Evolutionary conservation across 2,888 invertebrate species (phyloP).

Genomic region (Corythucha ciliata): DNA sequence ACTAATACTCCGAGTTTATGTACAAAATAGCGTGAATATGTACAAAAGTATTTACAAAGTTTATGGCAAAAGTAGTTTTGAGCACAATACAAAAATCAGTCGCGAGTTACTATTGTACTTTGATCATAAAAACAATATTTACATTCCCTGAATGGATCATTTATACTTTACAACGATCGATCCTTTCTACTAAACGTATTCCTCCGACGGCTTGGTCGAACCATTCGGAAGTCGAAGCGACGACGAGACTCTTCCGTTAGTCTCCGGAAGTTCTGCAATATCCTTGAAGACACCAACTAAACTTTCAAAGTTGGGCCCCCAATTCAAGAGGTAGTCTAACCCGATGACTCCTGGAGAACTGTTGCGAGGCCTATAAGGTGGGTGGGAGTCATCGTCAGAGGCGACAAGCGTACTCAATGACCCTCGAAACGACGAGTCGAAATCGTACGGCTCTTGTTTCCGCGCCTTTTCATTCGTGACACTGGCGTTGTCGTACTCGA

Average conservation of each 20-base stretch:
- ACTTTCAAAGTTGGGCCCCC: slow-evolving; percentile 94
- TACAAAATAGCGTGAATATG: slow-evolving; percentile 19
- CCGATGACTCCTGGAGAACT: slow-evolving; percentile 75
- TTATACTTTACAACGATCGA: too few species aligned
- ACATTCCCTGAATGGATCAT: slow-evolving; percentile 1
- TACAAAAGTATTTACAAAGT: slow-evolving; percentile 19
- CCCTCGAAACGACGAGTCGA: slow-evolving; percentile 88
- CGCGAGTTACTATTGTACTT: slow-evolving; percentile 25
- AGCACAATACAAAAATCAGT: slow-evolving; percentile 25
- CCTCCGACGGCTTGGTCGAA: slow-evolving; percentile 78
- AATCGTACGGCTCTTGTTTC: slow-evolving; percentile 69
- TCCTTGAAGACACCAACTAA: slow-evolving; percentile 93
- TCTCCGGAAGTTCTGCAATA: slow-evolving; percentile 87
- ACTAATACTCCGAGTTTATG: not conserved
- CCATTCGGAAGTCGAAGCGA: slow-evolving; percentile 65
- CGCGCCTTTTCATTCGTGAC: slow-evolving; percentile 50
- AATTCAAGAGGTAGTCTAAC: slow-evolving; percentile 90
- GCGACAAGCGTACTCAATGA: slow-evolving; percentile 89
- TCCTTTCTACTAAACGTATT: slow-evolving; percentile 59
- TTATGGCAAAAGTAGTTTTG: slow-evolving; percentile 17
- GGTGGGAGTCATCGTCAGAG: slow-evolving; percentile 76
- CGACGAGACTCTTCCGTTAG: slow-evolving; percentile 61
- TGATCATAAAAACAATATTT: slow-evolving; percentile 11
- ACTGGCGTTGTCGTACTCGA: slow-evolving; percentile 89
- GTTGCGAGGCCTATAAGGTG: slow-evolving; percentile 70